A percentile compares a stretch with the other conserved stretches of the same genome.
These are phyloP conservation scores for Phrynocephalus versicolor DNA, from an alignment of 2,113 vertebrate genomes.

Conservation along the genomic window DNA sequence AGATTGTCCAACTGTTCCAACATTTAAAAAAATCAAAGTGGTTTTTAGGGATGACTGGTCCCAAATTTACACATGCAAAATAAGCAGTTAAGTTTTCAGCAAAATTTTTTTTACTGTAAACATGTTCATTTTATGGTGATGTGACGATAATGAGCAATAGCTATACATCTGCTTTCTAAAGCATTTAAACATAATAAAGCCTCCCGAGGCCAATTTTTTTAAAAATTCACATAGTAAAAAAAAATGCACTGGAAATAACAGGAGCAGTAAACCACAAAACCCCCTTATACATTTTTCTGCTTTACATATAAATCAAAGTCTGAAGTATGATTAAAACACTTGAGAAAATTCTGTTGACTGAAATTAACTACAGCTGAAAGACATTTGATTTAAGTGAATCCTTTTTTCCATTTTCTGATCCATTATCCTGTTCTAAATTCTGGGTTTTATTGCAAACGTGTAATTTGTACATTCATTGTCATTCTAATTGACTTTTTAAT, in stretches of 20 bases:
- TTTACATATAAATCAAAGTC: slow-evolving; percentile 54
- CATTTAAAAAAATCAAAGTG: fast-evolving
- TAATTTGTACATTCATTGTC: slow-evolving; percentile 65
- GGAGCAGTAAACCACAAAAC: slow-evolving; percentile 19
- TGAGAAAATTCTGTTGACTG: slow-evolving; percentile 65
- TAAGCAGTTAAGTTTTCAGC: fast-evolving
- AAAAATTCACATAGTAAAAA: not conserved
- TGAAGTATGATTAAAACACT: slow-evolving; percentile 61
- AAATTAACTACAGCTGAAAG: slow-evolving; percentile 70
- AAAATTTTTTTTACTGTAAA: not conserved
- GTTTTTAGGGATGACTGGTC: not conserved
- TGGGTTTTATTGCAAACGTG: slow-evolving; percentile 64
- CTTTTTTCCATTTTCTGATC: slow-evolving; percentile 63
- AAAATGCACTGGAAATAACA: slow-evolving; percentile 11
- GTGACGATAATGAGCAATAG: not conserved
- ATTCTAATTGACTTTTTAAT: slow-evolving; percentile 67
- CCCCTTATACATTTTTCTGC: slow-evolving; percentile 27
- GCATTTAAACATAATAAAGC: not conserved
- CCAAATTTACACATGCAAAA: fast-evolving
- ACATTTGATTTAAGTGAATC: slow-evolving; percentile 68
- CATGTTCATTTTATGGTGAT: not conserved
- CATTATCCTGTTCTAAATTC: slow-evolving; percentile 68
- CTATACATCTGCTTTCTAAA: not conserved
- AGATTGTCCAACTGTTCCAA: not conserved
- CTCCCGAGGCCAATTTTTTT: not conserved